Evolutionary conservation across 2,888 invertebrate genomes (phyloP), one percentile per base, ranked within the genome.

Genomic region (Plagodis pulveraria): DNA sequence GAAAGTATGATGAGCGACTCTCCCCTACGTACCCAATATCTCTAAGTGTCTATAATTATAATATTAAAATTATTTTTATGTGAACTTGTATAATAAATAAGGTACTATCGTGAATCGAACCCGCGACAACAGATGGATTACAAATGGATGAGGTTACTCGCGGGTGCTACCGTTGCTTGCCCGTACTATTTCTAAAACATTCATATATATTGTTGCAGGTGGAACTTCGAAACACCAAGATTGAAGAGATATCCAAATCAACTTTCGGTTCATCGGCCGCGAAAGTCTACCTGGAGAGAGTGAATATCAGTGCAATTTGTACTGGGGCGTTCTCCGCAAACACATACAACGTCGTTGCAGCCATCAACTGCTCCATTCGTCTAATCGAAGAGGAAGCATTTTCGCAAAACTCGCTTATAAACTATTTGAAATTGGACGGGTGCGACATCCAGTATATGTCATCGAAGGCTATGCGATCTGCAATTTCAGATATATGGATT

Each of bases 251-350:
- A 56, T 94, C 95, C 22, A 84, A 84, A 36, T 92, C 93, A 66
- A 93, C 94, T 0, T 96, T 96, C 73, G 94, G 94, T 36, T 95
- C 95, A 2, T 94, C 95, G 0, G 93, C 95, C 7, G 95, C 95
- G 12, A 93, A 93, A 65, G 90, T 96, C 40, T 86, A 88, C 36
- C 86, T 96, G 81, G 89, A 93, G 62, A 67, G 72, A 0, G 84
- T 91, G 48, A 86, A 88, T 68, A 94, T 95, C 10, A 88, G 91
- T 41, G 87, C 90, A 8, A 93, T 96, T 46, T 88, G 93, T 22
- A 84, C 91, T 41, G 94, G 94, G 50, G 96, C 96, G 0, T 96
- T 96, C 75, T 93, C 94, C 52, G 95, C 96, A 2, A 94, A 94
- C 71, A 94, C 94, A 44, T 94, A 96, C 72, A 93, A 94, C 65